Conservation (phyloP, 1,140 invertebrate species). For the Delia radicum region DNA sequence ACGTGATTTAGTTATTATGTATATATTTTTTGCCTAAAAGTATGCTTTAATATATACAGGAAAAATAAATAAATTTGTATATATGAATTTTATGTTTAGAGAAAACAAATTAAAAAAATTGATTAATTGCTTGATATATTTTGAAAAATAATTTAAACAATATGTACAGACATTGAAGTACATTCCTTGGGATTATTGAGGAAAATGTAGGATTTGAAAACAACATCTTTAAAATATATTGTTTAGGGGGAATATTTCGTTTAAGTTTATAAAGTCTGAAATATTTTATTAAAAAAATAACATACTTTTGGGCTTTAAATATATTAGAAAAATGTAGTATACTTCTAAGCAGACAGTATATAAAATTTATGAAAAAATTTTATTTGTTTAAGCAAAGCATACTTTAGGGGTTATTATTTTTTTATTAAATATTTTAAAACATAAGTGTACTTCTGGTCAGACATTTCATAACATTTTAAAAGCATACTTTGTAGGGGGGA, state of each 20-base stretch:
- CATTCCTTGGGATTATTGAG: neutral
- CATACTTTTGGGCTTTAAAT: too few species aligned
- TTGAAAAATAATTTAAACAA: neutral
- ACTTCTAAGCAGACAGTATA: neutral
- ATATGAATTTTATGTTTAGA: too few species aligned
- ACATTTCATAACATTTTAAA: too few species aligned
- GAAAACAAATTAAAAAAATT: too few species aligned
- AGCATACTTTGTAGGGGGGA: too few species aligned
- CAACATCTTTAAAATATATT: neutral
- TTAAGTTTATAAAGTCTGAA: neutral
- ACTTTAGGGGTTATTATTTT: too few species aligned
- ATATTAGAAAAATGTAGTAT: too few species aligned
- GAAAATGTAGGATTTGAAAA: neutral
- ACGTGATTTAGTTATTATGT: neutral
- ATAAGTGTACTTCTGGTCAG: too few species aligned
- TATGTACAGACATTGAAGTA: neutral
- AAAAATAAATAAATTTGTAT: neutral
- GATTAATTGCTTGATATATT: neutral
- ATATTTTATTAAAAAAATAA: too few species aligned
- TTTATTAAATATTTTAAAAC: neutral
- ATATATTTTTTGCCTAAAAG: conserved; percentile 8
- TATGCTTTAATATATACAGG: neutral
- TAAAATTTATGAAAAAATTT: neutral
- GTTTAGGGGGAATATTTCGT: neutral
- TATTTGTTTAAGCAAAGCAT: too few species aligned